phyloP scores from a whole-genome alignment of 2,888 invertebrate species.

The Agrilus mali region DNA sequence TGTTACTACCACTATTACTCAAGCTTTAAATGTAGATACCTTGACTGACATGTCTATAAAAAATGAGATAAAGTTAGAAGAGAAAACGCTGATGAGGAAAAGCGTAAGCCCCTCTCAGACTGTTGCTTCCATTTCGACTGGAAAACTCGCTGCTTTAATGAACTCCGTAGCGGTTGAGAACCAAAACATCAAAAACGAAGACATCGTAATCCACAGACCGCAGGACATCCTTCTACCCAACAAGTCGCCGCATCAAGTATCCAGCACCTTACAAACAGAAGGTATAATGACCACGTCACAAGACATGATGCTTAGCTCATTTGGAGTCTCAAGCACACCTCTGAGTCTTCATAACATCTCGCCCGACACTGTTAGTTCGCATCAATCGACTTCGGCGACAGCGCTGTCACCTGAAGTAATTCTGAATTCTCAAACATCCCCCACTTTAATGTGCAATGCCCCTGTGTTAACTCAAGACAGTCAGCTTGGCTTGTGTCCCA shows the following conservation, averaged over 20 bases:
- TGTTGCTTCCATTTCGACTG: slow-evolving; percentile 26
- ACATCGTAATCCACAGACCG: slow-evolving; percentile 9
- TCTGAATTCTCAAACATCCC: slow-evolving; percentile 47
- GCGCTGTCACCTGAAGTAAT: slow-evolving; percentile 46
- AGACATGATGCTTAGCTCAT: slow-evolving; percentile 30
- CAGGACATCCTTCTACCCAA: slow-evolving; percentile 21
- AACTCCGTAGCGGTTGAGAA: slow-evolving; percentile 39
- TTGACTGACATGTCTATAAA: not conserved
- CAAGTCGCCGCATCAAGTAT: slow-evolving; percentile 9
- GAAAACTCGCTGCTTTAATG: slow-evolving; percentile 47
- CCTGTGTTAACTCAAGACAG: slow-evolving; percentile 19
- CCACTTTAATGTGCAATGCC: slow-evolving; percentile 41
- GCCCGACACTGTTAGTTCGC: slow-evolving; percentile 32
- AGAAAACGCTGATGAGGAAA: too few species aligned
- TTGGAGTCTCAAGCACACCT: slow-evolving; percentile 18
- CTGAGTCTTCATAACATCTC: slow-evolving; percentile 19
- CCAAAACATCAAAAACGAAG: slow-evolving; percentile 31
- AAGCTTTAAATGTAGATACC: too few species aligned
- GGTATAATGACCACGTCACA: slow-evolving; percentile 21
- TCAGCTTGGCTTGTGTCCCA: slow-evolving; percentile 19
- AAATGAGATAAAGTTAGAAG: slow-evolving; percentile 2
- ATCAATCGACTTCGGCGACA: slow-evolving; percentile 27
- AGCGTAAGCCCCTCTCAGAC: not conserved
- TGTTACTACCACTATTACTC: too few species aligned
- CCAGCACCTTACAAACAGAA: slow-evolving; percentile 9